Evolutionary conservation across 2,797 vertebrate genomes (phyloP).

Genomic region (Phyllotis vaccarum): DNA sequence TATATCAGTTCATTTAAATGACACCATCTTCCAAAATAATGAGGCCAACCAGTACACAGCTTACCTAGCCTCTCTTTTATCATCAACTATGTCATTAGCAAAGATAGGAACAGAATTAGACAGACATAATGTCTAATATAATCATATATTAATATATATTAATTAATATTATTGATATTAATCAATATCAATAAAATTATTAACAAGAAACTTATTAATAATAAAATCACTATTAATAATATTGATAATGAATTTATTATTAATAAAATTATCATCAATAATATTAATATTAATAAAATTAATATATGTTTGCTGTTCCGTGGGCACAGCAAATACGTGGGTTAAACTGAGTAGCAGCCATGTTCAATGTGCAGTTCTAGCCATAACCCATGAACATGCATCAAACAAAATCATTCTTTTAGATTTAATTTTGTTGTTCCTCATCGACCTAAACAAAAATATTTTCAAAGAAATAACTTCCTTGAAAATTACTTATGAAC

Average conservation of each 20-base stretch:
- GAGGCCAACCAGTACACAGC: not conserved
- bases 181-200: too few species aligned
- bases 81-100: not conserved
- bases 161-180: too few species aligned
- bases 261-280: too few species aligned
- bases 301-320: too few species aligned
- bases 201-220: too few species aligned
- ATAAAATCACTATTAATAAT: too few species aligned
- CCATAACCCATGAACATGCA: not conserved
- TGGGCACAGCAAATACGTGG: not conserved
- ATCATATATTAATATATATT: too few species aligned
- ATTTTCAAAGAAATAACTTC: not conserved
- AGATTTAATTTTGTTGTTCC: conserved; percentile 28
- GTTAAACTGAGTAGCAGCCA: not conserved
- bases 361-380: not conserved
- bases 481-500: not conserved
- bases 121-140: not conserved
- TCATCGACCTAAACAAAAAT: not conserved
- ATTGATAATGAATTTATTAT: too few species aligned
- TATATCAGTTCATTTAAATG: not conserved
- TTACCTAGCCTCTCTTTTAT: not conserved
- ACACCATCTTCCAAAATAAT: not conserved
- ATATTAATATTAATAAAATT: too few species aligned
- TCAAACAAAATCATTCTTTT: not conserved
- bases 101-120: not conserved